phyloP scores from a whole-genome alignment of 2,888 invertebrate species.

The Stenodera caucasica region DNA sequence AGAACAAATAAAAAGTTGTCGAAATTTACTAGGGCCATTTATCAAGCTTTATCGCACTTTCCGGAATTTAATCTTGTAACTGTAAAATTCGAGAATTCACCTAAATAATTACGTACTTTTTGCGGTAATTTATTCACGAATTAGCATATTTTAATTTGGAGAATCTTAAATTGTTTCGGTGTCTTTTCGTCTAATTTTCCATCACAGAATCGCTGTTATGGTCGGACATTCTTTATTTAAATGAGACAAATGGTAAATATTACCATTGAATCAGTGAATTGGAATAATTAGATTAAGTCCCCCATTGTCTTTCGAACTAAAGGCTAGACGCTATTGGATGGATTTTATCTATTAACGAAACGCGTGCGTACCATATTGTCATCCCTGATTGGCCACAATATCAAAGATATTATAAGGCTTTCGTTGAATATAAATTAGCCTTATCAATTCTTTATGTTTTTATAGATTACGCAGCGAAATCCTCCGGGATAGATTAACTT shows the following conservation, averaged over 20 bases:
- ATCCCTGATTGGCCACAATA: slow-evolving; percentile 43
- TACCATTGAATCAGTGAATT: slow-evolving; percentile 33
- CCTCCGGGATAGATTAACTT: not conserved
- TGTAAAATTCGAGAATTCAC: no score
- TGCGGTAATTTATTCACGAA: not conserved
- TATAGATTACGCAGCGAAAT: slow-evolving; percentile 6
- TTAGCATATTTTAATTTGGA: not conserved
- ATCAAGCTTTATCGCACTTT: not conserved
- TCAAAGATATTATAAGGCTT: slow-evolving; percentile 20
- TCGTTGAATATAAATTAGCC: slow-evolving; percentile 13
- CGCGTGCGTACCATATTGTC: slow-evolving; percentile 45
- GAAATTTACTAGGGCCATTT: not conserved
- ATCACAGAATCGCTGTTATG: no score
- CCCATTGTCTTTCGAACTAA: slow-evolving; percentile 45
- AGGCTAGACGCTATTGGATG: slow-evolving; percentile 43
- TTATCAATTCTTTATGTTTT: not conserved
- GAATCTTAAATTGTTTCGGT: no score
- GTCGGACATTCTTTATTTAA: no score
- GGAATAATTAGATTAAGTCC: slow-evolving; percentile 46
- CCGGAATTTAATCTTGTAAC: not conserved
- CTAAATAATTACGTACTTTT: no score
- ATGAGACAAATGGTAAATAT: not conserved
- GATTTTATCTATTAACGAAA: slow-evolving; percentile 38
- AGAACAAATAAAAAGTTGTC: not conserved
- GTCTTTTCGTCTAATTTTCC: no score